Evolutionary conservation across 2,888 invertebrate species (phyloP).

Genomic region (Plutella xylostella): DNA sequence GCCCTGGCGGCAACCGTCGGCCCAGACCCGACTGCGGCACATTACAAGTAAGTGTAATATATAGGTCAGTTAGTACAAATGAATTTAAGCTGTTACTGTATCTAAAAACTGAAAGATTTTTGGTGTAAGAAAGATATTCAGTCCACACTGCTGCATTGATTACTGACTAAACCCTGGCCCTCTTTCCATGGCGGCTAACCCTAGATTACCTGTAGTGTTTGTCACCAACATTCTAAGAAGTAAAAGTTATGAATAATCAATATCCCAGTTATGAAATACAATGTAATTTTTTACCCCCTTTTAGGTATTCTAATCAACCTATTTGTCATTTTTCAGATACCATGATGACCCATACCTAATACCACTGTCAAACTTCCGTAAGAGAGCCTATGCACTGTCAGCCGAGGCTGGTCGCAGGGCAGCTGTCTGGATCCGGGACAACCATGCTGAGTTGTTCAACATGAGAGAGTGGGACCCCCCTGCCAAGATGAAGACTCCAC

Average conservation of each 20-base stretch:
- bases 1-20: constrained; percentile 83
- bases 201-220: too few relatives aligned
- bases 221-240: too few relatives aligned
- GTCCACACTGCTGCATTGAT: too few relatives aligned
- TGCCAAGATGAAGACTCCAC: constrained; percentile 55
- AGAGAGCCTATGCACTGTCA: constrained; percentile 81
- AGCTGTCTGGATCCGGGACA: constrained; percentile 83
- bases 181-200: too few relatives aligned
- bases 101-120: too few relatives aligned
- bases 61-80: too few relatives aligned
- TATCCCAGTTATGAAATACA: too few relatives aligned
- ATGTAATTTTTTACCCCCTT: too few relatives aligned
- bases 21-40: constrained; percentile 86
- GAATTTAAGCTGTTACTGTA: too few relatives aligned
- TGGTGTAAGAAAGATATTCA: too few relatives aligned
- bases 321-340: constrained; percentile 53
- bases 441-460: constrained; percentile 78
- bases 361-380: constrained; percentile 76
- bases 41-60: constrained; percentile 78
- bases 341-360: constrained; percentile 92
- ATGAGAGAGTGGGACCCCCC: constrained; percentile 74
- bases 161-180: too few relatives aligned
- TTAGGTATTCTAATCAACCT: background rate
- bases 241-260: too few relatives aligned
- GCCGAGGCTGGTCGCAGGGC: constrained; percentile 90